Percentiles rank a stretch among this genome's conserved stretches.
Conservation (phyloP, 2,888 invertebrate species). For the Crematogaster levior region DNA sequence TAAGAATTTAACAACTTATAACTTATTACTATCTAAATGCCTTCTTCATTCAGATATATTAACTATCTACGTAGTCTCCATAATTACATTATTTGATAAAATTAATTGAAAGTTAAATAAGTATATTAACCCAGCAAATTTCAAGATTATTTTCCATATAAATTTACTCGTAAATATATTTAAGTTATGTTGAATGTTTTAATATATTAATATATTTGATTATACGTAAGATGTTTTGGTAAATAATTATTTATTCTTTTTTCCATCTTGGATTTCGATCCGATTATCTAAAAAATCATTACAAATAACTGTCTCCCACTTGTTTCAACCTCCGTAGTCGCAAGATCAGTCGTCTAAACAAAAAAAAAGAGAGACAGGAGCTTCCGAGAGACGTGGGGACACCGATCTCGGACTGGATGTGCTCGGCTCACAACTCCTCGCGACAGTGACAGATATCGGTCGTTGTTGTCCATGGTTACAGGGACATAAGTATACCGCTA, state of each 20-base stretch:
- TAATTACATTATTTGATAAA: neutral
- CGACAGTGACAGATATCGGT: conserved; percentile 75
- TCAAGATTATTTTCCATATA: neutral
- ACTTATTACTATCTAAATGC: too few species aligned
- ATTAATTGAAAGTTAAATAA: conserved; percentile 10
- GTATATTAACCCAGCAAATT: neutral
- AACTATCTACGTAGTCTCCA: neutral
- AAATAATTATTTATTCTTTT: neutral
- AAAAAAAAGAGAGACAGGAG: conserved; percentile 26
- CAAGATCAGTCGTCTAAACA: conserved; percentile 17
- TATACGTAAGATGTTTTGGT: neutral
- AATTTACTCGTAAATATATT: neutral
- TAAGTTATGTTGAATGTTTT: conserved; percentile 3
- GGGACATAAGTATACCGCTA: conserved; percentile 79
- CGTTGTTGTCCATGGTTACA: conserved; percentile 66
- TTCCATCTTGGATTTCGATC: neutral
- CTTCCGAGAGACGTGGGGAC: conserved; percentile 56
- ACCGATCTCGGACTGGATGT: conserved; percentile 57
- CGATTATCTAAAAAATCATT: neutral
- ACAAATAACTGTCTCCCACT: neutral
- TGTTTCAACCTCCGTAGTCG: neutral
- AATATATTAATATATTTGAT: conserved; percentile 7
- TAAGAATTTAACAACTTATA: neutral
- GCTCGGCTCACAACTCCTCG: conserved; percentile 44
- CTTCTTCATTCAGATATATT: too few species aligned